Conservation (phyloP, 2,113 vertebrate genomes). For the Lepisosteus osseus region DNA sequence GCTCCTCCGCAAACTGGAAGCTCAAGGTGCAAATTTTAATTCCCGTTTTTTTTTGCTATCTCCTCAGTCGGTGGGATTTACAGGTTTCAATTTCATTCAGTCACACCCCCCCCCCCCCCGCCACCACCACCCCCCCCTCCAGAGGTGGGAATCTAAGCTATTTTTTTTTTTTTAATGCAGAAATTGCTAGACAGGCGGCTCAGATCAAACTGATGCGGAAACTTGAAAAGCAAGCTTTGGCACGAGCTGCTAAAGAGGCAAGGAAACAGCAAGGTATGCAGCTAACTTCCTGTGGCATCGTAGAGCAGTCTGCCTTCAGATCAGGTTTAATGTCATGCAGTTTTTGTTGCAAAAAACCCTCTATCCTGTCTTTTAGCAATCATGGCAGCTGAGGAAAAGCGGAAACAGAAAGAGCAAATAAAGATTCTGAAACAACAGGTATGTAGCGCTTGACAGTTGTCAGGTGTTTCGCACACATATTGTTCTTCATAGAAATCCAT, state of each 20-base stretch:
- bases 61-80: too few species aligned
- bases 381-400: constrained; percentile 89
- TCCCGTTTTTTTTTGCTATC: too few species aligned
- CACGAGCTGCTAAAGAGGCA: constrained; percentile 87
- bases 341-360: too few species aligned
- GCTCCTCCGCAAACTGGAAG: constrained; percentile 84
- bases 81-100: too few species aligned
- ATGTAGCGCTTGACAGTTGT: constrained; percentile 32
- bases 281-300: constrained; percentile 12
- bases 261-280: constrained; percentile 84
- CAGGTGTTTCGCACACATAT: too few species aligned
- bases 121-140: too few species aligned
- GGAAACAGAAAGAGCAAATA: constrained; percentile 91
- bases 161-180: constrained; percentile 57
- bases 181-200: constrained; percentile 92
- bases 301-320: background rate
- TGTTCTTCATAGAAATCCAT: too few species aligned
- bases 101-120: too few species aligned
- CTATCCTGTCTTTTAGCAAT: constrained; percentile 71
- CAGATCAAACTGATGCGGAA: constrained; percentile 92
- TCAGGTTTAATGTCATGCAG: too few species aligned
- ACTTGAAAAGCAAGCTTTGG: constrained; percentile 89
- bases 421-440: constrained; percentile 97
- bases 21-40: constrained; percentile 73
- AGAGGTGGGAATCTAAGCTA: too few species aligned